phyloP scores from a whole-genome alignment of 2,113 vertebrate species.

The Perognathus longimembris region DNA sequence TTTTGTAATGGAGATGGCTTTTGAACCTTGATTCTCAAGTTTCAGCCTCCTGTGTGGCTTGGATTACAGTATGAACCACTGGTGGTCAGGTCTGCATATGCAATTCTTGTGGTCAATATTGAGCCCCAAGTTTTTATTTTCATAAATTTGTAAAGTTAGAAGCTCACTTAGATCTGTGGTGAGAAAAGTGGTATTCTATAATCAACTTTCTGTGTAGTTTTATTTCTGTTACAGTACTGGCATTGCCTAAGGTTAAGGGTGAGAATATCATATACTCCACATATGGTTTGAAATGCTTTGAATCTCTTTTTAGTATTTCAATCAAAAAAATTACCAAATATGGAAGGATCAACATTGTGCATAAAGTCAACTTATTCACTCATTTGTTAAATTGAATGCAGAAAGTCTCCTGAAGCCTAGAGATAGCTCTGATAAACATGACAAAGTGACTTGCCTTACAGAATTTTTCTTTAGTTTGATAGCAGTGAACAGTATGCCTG shows the following conservation, averaged over 20 bases:
- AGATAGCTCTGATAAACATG: not conserved
- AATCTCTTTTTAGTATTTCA: not conserved
- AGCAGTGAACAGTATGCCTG: not conserved
- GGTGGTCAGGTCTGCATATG: no score
- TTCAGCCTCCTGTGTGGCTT: no score
- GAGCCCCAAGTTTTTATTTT: constrained; percentile 16
- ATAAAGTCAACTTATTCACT: not conserved
- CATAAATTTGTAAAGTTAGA: constrained; percentile 25
- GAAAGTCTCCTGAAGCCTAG: not conserved
- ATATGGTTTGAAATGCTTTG: not conserved
- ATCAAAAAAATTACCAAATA: not conserved
- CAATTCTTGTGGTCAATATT: constrained; percentile 8
- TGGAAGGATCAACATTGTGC: not conserved
- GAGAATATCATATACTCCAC: not conserved
- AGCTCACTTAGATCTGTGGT: not conserved
- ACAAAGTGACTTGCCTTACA: not conserved
- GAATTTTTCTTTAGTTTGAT: not conserved
- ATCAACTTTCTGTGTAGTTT: not conserved
- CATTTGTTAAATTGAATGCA: not conserved
- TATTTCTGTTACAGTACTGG: not conserved
- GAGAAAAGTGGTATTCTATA: not conserved
- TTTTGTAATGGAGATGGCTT: no score
- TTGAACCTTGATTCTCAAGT: no score
- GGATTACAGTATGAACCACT: no score
- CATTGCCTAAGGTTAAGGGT: not conserved